Evolutionary conservation across 2,888 invertebrate species (phyloP).

Genomic region (Lasioglossum figueresi): DNA sequence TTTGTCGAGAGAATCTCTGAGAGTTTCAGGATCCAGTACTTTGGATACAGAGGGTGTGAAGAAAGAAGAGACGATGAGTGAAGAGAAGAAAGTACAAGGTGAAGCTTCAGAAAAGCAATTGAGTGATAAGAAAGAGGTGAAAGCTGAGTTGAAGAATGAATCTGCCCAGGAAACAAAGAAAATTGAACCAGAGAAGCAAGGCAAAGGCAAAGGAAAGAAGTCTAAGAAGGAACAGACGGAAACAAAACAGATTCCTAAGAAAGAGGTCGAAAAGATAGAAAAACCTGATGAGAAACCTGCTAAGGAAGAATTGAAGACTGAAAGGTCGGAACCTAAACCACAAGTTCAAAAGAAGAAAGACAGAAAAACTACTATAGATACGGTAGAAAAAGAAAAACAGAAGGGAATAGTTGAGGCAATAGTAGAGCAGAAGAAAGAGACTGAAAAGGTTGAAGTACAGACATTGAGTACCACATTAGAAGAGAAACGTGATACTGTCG

Average conservation of each 20-base stretch:
- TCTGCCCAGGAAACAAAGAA: conserved; percentile 26
- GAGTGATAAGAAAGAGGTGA: conserved; percentile 2
- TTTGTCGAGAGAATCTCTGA: neutral
- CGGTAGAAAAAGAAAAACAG: neutral
- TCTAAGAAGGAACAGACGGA: conserved; percentile 36
- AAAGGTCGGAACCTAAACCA: neutral
- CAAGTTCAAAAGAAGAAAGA: conserved; percentile 9
- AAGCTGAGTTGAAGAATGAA: conserved; percentile 11
- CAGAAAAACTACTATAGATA: neutral
- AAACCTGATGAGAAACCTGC: neutral
- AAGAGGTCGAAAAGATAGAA: conserved; percentile 8
- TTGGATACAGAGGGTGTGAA: neutral
- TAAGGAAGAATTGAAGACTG: neutral
- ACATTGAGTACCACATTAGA: neutral
- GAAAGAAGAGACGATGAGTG: neutral
- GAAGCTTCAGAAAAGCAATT: neutral
- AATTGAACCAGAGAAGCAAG: conserved; percentile 36
- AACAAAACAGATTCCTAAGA: neutral
- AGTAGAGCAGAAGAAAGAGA: conserved; percentile 4
- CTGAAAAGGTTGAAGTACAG: conserved; percentile 28
- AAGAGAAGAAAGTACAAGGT: neutral
- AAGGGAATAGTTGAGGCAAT: neutral
- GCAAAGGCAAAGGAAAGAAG: conserved; percentile 47
- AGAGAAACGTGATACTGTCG: conserved; percentile 4
- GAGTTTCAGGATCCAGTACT: neutral